Evolutionary conservation across 2,113 vertebrate species (phyloP), one percentile per base, ranked within the genome.

Genomic region (Sciurus niger): DNA sequence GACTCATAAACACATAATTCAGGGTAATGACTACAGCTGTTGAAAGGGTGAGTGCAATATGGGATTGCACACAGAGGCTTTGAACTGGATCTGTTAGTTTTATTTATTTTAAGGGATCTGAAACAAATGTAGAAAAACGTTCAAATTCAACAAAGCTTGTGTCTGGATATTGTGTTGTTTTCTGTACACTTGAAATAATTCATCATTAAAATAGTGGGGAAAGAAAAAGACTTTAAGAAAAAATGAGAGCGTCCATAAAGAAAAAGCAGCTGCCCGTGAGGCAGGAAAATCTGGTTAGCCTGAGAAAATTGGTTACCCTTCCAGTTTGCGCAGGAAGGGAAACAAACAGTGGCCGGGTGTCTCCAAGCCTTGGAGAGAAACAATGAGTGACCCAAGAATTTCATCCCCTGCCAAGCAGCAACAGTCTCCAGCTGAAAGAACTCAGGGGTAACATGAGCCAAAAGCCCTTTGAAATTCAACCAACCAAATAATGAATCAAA

Each of bases 401-500:
- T 2, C 9, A 7, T 65, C 79, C 63, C 28, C 58, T 79, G 84
- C 95, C 90, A 96, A 83, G 78, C 4, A 89, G 37, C 93, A 60
- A 60, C 25, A 4, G 32, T 22, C 37, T 63, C 22, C 11, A 43
- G 53, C 89, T 93, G 67, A 95, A 95, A 96, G 89, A 74, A 82
- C 63, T 25, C 67, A 14, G 60, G 58, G 17, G n/a, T 78, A 30
- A 12, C 67, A 53, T 6, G 30, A 95, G 73, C 95, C 95, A 63
- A 95, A 79, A 70, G 78, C 53, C 53, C 70, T 95, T 94, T 89
- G 92, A 93, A 95, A 97, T 40, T 48, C 89, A 95, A 83, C 40
- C 68, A 73, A 74, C 67, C 74, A 55, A 63, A 83, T 68, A 74
- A 96, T 78, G 89, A 89, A 43, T 82, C 92, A 73, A 48, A 94